Percentiles rank a stretch among this genome's conserved stretches.
phyloP scores from a whole-genome alignment of 2,113 vertebrate genomes.

The Anser brachyrhynchus region DNA sequence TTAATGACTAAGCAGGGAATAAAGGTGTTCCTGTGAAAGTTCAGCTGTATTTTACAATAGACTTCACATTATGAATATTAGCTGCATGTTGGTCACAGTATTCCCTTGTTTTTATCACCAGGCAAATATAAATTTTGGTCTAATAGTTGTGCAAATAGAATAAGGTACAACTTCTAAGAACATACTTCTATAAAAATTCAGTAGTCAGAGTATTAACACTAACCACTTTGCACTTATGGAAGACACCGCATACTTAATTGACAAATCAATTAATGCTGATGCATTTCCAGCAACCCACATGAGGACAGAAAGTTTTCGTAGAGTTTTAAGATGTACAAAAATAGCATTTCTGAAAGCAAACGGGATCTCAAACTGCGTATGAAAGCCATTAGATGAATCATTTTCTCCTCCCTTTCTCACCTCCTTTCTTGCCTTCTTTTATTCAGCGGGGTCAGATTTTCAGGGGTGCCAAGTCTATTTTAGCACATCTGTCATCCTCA shows the following conservation, averaged over 20 bases:
- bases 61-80: neutral
- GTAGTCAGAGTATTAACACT: neutral
- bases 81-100: neutral
- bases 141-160: neutral
- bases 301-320: neutral
- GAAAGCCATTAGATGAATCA: neutral
- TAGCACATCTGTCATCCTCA: neutral
- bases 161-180: slow-evolving; percentile 6
- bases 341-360: slow-evolving; percentile 21
- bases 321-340: neutral
- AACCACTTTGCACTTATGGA: neutral
- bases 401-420: neutral
- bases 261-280: neutral
- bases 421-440: neutral
- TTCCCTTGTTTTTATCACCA: neutral
- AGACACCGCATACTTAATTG: neutral
- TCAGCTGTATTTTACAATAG: neutral
- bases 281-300: neutral
- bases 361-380: neutral
- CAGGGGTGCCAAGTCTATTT: neutral
- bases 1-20: neutral
- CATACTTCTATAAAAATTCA: neutral
- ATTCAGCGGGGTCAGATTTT: neutral
- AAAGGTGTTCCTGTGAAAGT: neutral
- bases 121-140: neutral